Evolutionary conservation across 2,113 vertebrate species (phyloP).

Genomic region (Halichoerus grypus): DNA sequence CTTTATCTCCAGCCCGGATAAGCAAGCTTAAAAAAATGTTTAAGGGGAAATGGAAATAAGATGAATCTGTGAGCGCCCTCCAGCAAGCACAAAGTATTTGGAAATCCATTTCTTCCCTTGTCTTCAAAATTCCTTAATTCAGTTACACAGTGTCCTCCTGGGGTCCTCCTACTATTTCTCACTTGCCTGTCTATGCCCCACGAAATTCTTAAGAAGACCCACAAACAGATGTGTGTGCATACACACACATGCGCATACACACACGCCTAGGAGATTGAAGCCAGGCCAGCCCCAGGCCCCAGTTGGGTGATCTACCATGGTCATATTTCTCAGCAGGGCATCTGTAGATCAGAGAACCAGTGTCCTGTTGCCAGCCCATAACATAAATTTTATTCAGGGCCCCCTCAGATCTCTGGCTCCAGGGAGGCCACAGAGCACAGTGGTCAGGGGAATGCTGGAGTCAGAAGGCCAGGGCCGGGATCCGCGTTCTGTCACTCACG

Average conservation of each 20-base stretch:
- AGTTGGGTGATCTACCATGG: background rate
- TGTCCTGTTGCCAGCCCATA: background rate
- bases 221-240: background rate
- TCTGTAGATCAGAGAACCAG: background rate
- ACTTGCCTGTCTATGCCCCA: conserved; percentile 59
- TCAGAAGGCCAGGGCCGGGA: background rate
- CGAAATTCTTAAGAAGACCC: background rate
- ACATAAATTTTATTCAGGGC: background rate
- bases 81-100: conserved; percentile 82
- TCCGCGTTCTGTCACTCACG: background rate
- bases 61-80: conserved; percentile 81
- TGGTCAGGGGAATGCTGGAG: background rate
- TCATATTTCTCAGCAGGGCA: background rate
- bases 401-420: background rate
- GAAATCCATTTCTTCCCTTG: conserved; percentile 83
- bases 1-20: conserved; percentile 2
- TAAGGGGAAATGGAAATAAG: conserved; percentile 82
- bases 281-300: background rate
- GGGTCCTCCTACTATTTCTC: conserved; percentile 75
- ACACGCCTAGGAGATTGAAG: background rate
- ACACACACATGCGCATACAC: too few species aligned
- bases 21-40: conserved; percentile 67
- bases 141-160: conserved; percentile 55
- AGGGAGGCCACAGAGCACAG: background rate
- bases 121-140: conserved; percentile 83